Conservation (phyloP, 2,113 vertebrate species). For the Numida meleagris region DNA sequence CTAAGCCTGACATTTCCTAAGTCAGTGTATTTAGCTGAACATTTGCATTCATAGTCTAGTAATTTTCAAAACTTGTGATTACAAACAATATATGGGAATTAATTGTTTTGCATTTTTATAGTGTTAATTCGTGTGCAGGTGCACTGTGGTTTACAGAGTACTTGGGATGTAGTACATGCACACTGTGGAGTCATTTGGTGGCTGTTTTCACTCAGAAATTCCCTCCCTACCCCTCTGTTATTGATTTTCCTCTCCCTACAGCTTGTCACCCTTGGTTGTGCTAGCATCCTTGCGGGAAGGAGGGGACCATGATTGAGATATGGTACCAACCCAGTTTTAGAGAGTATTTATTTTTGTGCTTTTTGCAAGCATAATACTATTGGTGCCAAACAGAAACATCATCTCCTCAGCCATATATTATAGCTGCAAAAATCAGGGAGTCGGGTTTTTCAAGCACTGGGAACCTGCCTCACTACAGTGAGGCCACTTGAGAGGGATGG, state of each 20-base stretch:
- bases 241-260: neutral
- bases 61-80: neutral
- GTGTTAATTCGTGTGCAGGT: neutral
- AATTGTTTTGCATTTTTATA: neutral
- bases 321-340: neutral
- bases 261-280: neutral
- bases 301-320: neutral
- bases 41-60: neutral
- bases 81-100: neutral
- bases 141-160: neutral
- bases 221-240: neutral
- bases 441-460: neutral
- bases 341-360: neutral
- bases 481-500: rapidly evolving
- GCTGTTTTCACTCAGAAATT: conserved; percentile 2
- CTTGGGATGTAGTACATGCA: neutral
- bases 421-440: neutral
- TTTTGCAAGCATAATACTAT: neutral
- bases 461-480: neutral
- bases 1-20: neutral
- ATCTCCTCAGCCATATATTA: neutral
- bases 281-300: neutral
- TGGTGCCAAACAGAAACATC: neutral
- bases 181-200: neutral
- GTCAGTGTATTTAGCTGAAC: neutral